Percentiles rank a stretch among this genome's conserved stretches.
Conservation (phyloP, 2,113 vertebrate genomes). For the Eidolon helvum region DNA sequence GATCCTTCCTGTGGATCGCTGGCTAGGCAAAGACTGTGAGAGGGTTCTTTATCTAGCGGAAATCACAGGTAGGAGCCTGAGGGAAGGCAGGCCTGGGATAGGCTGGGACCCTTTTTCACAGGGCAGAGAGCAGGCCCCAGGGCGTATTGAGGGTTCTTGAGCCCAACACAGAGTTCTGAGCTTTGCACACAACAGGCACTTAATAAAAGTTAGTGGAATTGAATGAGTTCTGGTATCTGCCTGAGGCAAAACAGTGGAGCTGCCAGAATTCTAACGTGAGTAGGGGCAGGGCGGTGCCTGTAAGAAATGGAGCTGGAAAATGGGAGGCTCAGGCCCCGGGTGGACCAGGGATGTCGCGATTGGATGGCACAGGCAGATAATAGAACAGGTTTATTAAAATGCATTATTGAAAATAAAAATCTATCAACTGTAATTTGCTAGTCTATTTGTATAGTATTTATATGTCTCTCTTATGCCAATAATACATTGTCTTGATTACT, state of each 20-base stretch:
- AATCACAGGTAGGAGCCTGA: too few relatives aligned
- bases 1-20: too few relatives aligned
- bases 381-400: neutral
- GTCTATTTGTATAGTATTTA: neutral
- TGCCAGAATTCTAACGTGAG: neutral
- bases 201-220: neutral
- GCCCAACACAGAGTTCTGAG: neutral
- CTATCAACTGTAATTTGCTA: slow-evolving; percentile 4
- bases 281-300: accelerated
- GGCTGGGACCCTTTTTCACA: neutral
- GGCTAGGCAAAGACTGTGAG: neutral
- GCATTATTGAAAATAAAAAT: neutral
- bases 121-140: neutral
- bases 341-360: neutral
- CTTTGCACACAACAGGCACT: neutral
- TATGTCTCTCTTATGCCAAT: neutral
- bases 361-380: neutral
- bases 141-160: neutral
- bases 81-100: neutral
- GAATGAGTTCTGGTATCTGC: neutral
- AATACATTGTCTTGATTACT: slow-evolving; percentile 1
- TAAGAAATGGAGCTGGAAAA: neutral
- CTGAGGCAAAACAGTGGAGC: neutral
- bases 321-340: neutral
- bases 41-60: neutral